Percentiles rank a stretch among this genome's conserved stretches.
Evolutionary conservation across 2,797 vertebrate species (phyloP).

Genomic region (Varecia variegata): DNA sequence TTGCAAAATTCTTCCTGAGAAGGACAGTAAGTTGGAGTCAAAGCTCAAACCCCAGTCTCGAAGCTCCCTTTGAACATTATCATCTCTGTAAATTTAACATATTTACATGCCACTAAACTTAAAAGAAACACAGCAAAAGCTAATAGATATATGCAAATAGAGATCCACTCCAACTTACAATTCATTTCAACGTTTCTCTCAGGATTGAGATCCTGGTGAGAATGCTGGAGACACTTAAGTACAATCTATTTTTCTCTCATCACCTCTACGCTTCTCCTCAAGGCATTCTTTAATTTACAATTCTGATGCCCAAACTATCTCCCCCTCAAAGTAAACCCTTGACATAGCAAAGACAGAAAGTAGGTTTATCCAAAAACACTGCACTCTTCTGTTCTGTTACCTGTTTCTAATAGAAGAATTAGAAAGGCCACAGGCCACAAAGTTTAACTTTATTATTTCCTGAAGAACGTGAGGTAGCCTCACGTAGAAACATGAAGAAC

Average conservation of each 20-base stretch:
- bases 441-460: neutral
- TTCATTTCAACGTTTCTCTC: neutral
- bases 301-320: neutral
- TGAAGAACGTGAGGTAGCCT: neutral
- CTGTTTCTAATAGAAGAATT: neutral
- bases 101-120: neutral
- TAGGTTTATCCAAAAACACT: neutral
- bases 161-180: too few relatives aligned
- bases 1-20: slow-evolving; percentile 91
- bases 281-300: neutral
- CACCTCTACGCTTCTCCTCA: neutral
- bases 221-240: neutral
- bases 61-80: slow-evolving; percentile 89
- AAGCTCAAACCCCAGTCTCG: slow-evolving; percentile 93
- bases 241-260: neutral
- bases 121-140: too few relatives aligned
- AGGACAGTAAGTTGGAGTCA: slow-evolving; percentile 88
- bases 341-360: neutral
- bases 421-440: fast-evolving
- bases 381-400: neutral
- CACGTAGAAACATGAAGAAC: neutral
- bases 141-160: fast-evolving
- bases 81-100: slow-evolving; percentile 84
- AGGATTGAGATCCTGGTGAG: neutral
- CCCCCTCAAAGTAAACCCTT: neutral